These are phyloP conservation scores for Phthorimaea operculella DNA, from an alignment of 1,140 invertebrate species.

Conservation along the genomic window DNA sequence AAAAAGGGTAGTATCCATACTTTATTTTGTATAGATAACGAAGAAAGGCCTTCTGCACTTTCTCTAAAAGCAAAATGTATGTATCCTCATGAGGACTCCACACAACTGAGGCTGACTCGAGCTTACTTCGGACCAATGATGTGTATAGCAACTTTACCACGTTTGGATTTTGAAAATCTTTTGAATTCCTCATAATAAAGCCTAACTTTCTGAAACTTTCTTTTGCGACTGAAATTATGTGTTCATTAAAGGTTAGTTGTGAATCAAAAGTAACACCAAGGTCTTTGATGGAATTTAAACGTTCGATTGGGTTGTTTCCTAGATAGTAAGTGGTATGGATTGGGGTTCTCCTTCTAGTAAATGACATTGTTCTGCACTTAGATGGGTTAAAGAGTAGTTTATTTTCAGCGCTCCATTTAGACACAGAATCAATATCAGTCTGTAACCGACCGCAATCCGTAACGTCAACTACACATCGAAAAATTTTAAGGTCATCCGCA, in stretches of 20 bases:
- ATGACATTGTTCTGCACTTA: not conserved
- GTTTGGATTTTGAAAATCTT: too few species aligned
- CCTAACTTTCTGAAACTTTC: not conserved
- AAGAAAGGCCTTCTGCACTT: too few species aligned
- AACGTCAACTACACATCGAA: not conserved
- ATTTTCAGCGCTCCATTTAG: not conserved
- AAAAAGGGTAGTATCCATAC: too few species aligned
- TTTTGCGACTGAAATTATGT: not conserved
- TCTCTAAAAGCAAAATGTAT: too few species aligned
- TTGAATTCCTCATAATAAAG: not conserved
- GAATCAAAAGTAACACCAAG: not conserved
- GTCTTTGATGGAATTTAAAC: not conserved
- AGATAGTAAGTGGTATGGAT: not conserved
- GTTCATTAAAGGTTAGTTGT: not conserved
- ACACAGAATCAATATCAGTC: not conserved
- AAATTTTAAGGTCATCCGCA: not conserved
- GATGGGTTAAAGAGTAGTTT: not conserved
- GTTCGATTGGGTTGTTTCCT: not conserved
- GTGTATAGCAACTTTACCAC: too few species aligned
- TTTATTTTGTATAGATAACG: too few species aligned
- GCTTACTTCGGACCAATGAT: too few species aligned
- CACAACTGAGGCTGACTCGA: too few species aligned
- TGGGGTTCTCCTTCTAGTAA: not conserved
- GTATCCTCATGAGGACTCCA: too few species aligned
- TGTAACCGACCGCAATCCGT: not conserved